Conservation (phyloP, 1,140 invertebrate genomes). For the Bombus cullumanus region DNA sequence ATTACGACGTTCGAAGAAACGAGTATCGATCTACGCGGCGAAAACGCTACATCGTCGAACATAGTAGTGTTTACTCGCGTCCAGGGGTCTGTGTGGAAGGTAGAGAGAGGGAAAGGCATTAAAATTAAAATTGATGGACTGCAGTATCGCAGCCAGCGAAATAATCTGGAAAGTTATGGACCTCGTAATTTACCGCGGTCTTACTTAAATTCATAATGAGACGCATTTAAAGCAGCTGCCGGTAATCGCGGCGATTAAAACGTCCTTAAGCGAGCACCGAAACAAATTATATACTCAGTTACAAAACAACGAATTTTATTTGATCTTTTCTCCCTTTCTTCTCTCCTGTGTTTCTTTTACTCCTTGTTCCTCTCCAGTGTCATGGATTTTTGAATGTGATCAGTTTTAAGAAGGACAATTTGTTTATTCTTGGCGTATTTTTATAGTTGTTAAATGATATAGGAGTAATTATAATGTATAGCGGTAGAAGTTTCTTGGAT, state of each 20-base stretch:
- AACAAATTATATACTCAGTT: conserved; percentile 48
- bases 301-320: conserved; percentile 31
- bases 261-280: conserved; percentile 64
- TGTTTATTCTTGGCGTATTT: conserved; percentile 6
- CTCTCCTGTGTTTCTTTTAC: too few species aligned
- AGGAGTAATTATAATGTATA: too few species aligned
- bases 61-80: neutral
- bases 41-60: conserved; percentile 17
- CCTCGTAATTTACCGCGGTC: conserved; percentile 68
- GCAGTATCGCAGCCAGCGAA: conserved; percentile 56
- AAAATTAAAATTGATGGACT: conserved; percentile 69
- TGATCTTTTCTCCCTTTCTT: neutral
- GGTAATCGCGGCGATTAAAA: conserved; percentile 75
- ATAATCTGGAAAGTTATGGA: conserved; percentile 70
- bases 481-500: too few species aligned
- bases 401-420: neutral
- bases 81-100: neutral
- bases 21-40: conserved; percentile 10
- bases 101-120: conserved; percentile 43
- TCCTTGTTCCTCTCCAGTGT: neutral
- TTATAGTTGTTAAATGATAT: neutral
- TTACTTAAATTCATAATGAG: conserved; percentile 72
- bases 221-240: conserved; percentile 74
- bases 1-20: conserved; percentile 15
- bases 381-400: too few species aligned